Conservation (phyloP, 2,888 invertebrate species). For the Taenaris catops region DNA sequence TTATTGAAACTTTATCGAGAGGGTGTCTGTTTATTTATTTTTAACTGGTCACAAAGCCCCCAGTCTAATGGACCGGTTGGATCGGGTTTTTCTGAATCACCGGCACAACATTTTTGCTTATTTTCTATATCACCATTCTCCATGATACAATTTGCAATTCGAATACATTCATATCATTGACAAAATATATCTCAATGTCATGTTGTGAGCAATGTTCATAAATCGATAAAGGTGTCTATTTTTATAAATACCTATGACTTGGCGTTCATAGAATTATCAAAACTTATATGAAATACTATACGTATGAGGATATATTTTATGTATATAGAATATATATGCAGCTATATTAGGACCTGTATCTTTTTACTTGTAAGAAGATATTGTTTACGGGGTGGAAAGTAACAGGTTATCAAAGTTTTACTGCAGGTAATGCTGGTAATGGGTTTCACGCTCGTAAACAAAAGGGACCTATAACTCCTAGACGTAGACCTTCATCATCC, state of each 20-base stretch:
- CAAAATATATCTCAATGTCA: neutral
- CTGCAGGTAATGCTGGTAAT: too few relatives aligned
- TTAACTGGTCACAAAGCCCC: conserved; percentile 46
- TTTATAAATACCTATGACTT: conserved; percentile 9
- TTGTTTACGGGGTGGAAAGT: too few relatives aligned
- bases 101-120: conserved; percentile 26
- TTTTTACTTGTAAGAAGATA: too few relatives aligned
- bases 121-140: conserved; percentile 15
- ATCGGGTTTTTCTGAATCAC: conserved; percentile 46
- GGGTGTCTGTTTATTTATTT: conserved; percentile 51
- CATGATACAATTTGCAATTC: conserved; percentile 9
- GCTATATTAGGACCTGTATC: too few relatives aligned
- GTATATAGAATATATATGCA: too few relatives aligned
- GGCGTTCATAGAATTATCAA: conserved; percentile 4
- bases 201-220: conserved; percentile 1
- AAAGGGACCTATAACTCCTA: too few relatives aligned
- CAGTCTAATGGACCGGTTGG: conserved; percentile 56
- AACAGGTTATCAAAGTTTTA: too few relatives aligned
- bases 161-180: conserved; percentile 3
- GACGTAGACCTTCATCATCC: too few relatives aligned
- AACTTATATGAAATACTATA: too few relatives aligned
- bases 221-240: conserved; percentile 4
- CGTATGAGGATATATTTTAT: too few relatives aligned
- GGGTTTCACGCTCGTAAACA: too few relatives aligned
- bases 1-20: conserved; percentile 34